Percentiles rank a stretch among this genome's conserved stretches.
Evolutionary conservation across 2,113 vertebrate species (phyloP).

Genomic region (Sapayoa aenigma): DNA sequence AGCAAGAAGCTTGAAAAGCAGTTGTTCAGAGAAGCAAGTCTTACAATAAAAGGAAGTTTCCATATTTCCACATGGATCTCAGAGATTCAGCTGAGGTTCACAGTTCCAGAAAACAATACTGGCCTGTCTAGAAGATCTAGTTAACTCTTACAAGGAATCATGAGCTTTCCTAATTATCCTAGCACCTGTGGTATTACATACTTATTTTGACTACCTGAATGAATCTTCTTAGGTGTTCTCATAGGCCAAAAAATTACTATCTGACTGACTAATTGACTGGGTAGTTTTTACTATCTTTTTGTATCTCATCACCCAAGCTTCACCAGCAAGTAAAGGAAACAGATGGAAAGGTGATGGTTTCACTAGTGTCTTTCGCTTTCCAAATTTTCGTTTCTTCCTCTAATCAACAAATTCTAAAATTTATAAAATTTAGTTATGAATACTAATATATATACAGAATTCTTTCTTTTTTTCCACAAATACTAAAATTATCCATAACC

Average conservation of each 20-base stretch:
- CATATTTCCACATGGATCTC: not conserved
- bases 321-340: rapidly evolving
- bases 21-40: not conserved
- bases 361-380: not conserved
- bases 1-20: not conserved
- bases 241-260: not conserved
- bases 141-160: not conserved
- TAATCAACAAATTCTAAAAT: not conserved
- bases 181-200: not conserved
- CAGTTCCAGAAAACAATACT: not conserved
- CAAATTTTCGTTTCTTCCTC: not conserved
- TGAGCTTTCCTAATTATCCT: not conserved
- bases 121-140: not conserved
- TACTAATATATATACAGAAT: not conserved
- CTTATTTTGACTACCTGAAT: not conserved
- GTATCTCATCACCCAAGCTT: not conserved
- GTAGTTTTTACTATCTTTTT: not conserved
- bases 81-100: not conserved
- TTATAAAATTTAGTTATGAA: not conserved
- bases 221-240: not conserved
- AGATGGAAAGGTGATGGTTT: not conserved
- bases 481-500: not conserved
- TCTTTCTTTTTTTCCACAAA: not conserved
- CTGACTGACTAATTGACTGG: no score
- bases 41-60: not conserved